Conservation (phyloP, 1,140 invertebrate species). For the Melanaphis sacchari region DNA sequence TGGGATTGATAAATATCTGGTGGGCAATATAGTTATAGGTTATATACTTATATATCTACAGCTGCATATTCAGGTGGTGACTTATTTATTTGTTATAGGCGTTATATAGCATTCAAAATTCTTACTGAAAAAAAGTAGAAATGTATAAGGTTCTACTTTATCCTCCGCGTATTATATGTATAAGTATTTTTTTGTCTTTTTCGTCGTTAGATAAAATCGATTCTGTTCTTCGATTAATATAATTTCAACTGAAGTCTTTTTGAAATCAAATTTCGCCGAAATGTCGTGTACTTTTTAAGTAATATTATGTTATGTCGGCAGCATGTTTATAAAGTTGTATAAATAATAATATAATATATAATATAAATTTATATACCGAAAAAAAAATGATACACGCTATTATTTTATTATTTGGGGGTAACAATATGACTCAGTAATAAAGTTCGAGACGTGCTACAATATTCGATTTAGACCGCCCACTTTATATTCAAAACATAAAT, state of each 20-base stretch:
- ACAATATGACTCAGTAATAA: background rate
- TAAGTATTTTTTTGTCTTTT: background rate
- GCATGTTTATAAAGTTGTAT: background rate
- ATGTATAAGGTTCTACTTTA: background rate
- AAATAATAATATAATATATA: too few species aligned
- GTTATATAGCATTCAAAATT: conserved; percentile 29
- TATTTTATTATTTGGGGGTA: background rate
- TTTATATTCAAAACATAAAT: background rate
- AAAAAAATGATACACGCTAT: background rate
- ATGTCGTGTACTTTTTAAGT: background rate
- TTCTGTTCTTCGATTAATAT: conserved; percentile 6
- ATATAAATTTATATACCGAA: background rate
- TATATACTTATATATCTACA: background rate
- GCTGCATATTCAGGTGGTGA: background rate
- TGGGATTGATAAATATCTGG: background rate
- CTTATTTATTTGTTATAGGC: conserved; percentile 41
- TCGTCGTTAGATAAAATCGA: background rate
- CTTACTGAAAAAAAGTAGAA: conserved; percentile 13
- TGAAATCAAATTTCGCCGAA: background rate
- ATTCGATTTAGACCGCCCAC: background rate
- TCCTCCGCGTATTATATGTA: conserved; percentile 11
- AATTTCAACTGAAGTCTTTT: background rate
- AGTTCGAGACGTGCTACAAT: background rate
- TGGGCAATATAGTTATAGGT: background rate
- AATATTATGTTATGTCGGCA: background rate